A percentile compares a stretch with the other conserved stretches of the same genome.
Conservation (phyloP, 2,113 vertebrate species). For the Pseudorhombus dupliciocellatus region DNA sequence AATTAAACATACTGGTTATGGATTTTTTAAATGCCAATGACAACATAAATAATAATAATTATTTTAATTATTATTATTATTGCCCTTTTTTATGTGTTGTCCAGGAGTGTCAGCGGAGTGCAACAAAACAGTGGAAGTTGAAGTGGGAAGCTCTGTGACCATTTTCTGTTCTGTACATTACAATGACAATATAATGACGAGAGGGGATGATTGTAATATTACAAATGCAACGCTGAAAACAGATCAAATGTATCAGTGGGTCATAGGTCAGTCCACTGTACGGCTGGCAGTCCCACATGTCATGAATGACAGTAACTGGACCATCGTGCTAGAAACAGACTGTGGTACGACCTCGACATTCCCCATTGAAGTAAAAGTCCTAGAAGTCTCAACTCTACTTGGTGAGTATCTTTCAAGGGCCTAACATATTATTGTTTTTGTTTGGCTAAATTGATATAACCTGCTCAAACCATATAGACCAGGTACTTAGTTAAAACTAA, state of each 20-base stretch:
- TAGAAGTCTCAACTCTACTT: accelerated
- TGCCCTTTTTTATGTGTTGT: neutral
- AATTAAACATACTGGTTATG: neutral
- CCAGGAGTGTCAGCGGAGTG: neutral
- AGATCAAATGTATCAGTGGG: too few species aligned
- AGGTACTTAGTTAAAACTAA: too few species aligned
- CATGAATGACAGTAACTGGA: accelerated
- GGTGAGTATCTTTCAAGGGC: conserved; percentile 3
- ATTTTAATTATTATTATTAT: too few species aligned
- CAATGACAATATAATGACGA: too few species aligned
- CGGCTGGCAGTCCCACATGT: neutral
- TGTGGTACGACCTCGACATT: accelerated
- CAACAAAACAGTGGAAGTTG: neutral
- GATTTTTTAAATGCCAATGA: neutral
- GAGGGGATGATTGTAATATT: accelerated
- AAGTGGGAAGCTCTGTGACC: accelerated
- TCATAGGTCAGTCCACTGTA: neutral
- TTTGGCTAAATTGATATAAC: too few species aligned
- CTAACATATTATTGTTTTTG: neutral
- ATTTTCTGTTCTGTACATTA: neutral
- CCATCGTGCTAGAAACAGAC: accelerated
- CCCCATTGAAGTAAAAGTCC: neutral
- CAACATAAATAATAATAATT: neutral
- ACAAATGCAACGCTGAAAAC: accelerated
- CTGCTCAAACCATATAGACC: too few species aligned